A percentile compares a stretch with the other conserved stretches of the same genome.
Evolutionary conservation across 2,797 vertebrate species (phyloP).

Genomic region (Spatula versicolor): DNA sequence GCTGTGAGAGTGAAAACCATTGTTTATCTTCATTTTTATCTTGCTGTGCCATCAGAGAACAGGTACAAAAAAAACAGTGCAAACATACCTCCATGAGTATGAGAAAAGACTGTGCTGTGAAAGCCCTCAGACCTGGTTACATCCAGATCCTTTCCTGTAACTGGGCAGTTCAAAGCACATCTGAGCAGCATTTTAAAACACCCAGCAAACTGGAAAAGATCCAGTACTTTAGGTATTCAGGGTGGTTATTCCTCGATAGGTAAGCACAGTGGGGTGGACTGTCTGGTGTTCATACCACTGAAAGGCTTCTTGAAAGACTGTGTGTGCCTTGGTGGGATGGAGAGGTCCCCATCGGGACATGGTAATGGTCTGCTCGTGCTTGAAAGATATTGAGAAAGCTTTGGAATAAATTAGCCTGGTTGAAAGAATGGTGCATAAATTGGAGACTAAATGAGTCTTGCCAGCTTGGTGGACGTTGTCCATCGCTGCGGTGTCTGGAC

Average conservation of each 20-base stretch:
- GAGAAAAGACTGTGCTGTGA: neutral
- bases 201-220: neutral
- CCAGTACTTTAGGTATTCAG: neutral
- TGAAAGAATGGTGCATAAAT: neutral
- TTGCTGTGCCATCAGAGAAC: neutral
- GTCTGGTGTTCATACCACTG: fast-evolving
- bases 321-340: neutral
- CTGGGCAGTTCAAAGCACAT: neutral
- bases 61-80: neutral
- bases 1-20: neutral
- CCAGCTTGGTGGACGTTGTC: neutral
- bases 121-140: neutral
- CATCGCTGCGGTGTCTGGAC: neutral
- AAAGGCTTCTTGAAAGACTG: neutral
- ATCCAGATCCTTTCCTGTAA: neutral
- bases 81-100: neutral
- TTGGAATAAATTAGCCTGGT: neutral
- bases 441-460: neutral
- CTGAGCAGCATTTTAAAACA: neutral
- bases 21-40: neutral
- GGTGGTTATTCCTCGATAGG: neutral
- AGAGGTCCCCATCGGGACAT: fast-evolving
- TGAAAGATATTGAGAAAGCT: neutral
- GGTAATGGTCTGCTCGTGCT: neutral
- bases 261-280: fast-evolving